Conservation (phyloP, 2,113 vertebrate species). For the Rhinolophus ferrumequinum region DNA sequence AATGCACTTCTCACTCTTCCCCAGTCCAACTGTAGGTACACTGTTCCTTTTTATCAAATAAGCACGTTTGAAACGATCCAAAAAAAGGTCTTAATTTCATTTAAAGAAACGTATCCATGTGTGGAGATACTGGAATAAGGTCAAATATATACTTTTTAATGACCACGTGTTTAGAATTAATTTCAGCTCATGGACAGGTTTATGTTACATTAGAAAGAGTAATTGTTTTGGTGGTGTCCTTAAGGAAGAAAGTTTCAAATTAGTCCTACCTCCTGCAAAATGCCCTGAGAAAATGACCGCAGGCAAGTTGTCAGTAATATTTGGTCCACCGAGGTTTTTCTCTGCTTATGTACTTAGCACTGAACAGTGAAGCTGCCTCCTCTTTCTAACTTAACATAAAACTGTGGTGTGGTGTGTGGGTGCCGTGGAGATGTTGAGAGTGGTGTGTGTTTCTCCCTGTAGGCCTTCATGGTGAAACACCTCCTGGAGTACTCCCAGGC, state of each 20-base stretch:
- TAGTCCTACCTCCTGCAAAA: slow-evolving; percentile 58
- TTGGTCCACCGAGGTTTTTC: neutral
- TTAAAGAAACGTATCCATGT: slow-evolving; percentile 85
- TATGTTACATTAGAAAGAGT: slow-evolving; percentile 91
- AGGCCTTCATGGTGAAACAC: slow-evolving; percentile 96
- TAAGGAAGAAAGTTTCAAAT: slow-evolving; percentile 72
- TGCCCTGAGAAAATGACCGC: neutral
- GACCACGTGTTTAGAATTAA: slow-evolving; percentile 81
- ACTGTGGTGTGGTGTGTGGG: slow-evolving; percentile 73
- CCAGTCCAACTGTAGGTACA: slow-evolving; percentile 96
- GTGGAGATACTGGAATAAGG: slow-evolving; percentile 81
- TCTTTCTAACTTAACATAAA: slow-evolving; percentile 91
- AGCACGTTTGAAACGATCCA: slow-evolving; percentile 88
- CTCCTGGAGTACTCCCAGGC: slow-evolving; percentile 94
- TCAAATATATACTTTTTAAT: slow-evolving; percentile 79
- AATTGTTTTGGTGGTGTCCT: slow-evolving; percentile 72
- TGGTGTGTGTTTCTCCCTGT: slow-evolving; percentile 88
- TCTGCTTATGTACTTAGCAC: neutral
- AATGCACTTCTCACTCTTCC: slow-evolving; percentile 93
- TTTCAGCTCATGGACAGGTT: slow-evolving; percentile 86
- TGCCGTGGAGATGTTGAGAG: slow-evolving; percentile 82
- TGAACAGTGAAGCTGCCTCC: slow-evolving; percentile 75
- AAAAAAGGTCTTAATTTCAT: slow-evolving; percentile 85
- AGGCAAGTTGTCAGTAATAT: neutral
- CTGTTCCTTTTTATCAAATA: slow-evolving; percentile 94